Conservation (phyloP, 2,888 invertebrate species). For the Macaria liturata region DNA sequence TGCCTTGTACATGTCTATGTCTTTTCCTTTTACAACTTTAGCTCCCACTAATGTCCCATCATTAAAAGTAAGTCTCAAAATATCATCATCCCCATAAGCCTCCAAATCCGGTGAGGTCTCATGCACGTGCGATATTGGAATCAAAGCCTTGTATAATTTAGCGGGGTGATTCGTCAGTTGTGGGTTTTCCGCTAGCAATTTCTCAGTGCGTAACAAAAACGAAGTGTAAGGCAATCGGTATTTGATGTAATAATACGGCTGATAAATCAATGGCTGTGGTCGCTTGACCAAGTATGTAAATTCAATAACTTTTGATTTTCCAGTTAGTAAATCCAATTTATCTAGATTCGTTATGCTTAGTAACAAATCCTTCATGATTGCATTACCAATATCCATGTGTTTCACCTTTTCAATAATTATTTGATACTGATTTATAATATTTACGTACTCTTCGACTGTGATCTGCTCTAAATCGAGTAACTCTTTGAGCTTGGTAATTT, state of each 20-base stretch:
- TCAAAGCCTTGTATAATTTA: slow-evolving; percentile 50
- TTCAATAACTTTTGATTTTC: slow-evolving; percentile 49
- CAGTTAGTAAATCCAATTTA: slow-evolving; percentile 45
- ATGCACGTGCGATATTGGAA: slow-evolving; percentile 46
- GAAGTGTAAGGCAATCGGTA: slow-evolving; percentile 56
- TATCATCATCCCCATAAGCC: slow-evolving; percentile 45
- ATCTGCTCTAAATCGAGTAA: slow-evolving; percentile 16
- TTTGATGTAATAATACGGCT: slow-evolving; percentile 61
- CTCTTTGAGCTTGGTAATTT: slow-evolving; percentile 13
- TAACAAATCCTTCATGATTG: slow-evolving; percentile 38
- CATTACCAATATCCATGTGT: slow-evolving; percentile 27
- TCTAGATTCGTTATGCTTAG: slow-evolving; percentile 43
- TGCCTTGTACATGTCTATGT: slow-evolving; percentile 10
- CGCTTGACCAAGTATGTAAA: slow-evolving; percentile 60
- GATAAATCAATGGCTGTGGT: slow-evolving; percentile 48
- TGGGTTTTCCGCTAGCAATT: slow-evolving; percentile 44
- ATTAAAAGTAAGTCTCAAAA: slow-evolving; percentile 46
- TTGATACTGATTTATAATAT: slow-evolving; percentile 23
- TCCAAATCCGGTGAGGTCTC: slow-evolving; percentile 52
- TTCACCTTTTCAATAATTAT: slow-evolving; percentile 29
- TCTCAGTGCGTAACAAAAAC: slow-evolving; percentile 46
- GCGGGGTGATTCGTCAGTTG: slow-evolving; percentile 43
- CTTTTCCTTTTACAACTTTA: slow-evolving; percentile 44
- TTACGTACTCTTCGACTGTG: slow-evolving; percentile 17
- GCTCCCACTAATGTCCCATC: slow-evolving; percentile 57